Base-by-base conservation (phyloP, 2,888 invertebrate species). In the Meliscaeva auricollis region DNA sequence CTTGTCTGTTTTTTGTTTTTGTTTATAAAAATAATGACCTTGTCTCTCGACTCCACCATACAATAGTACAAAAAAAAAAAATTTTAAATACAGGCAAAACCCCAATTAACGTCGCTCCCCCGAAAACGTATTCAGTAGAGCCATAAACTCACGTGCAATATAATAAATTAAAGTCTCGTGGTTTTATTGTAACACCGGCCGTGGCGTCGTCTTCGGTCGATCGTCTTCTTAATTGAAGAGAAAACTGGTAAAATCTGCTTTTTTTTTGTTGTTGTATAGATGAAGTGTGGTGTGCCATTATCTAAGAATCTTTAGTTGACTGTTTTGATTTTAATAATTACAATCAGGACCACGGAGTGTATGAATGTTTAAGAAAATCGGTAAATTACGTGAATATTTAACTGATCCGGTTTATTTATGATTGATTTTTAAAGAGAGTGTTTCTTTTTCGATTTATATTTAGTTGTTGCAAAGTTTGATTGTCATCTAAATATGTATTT, bases 11-110 rank as follows among this genome's bases (percentile, higher is more conserved):
- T 46, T 46, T 15, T 46, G 20, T 35, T 58, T 38, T 58, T 58
- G 58, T 58, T 58, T 17, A 38, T 58, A 11, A n/a, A 35, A n/a
- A 35, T 58, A 58, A 58, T 58, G 58, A 58, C 58, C 58, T 58
- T 58, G 58, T 35, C 20, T 38, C 7, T 38, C 38, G 20, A 38
- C 7, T 38, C 38, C 13, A 38, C 35, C 20, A 38, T 58, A 38
- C 35, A 38, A 35, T 13, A 35, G 11, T 11, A 38, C 9, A 38
- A 11, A 38, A 38, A 38, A 38, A 1, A 9, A 38, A 38, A 38
- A 13, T 9, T 8, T 3, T 8, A 38, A 20, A 20, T 17, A 58
- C 58, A 58, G 58, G 20, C 58, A n/a, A n/a, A 58, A 11, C 13
- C 13, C 58, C 17, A 20, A 58, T 58, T 38, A 58, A 38, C 20